Evolutionary conservation across 2,113 vertebrate genomes (phyloP).

Genomic region (Trogon melanurus): DNA sequence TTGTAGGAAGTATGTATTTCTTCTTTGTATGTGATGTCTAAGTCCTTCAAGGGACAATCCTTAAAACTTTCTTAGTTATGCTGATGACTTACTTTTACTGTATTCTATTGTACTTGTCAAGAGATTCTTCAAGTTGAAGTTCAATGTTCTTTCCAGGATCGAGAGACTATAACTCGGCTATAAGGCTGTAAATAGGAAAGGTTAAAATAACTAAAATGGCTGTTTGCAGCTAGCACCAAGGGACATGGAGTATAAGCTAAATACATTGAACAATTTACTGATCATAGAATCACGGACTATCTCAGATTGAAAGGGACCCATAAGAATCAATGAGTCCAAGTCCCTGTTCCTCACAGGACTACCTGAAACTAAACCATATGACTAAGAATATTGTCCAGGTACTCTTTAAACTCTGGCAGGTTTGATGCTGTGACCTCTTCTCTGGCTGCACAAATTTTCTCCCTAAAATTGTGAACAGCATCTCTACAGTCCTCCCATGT

Average conservation of each 20-base stretch:
- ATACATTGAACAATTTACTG: background rate
- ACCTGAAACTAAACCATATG: background rate
- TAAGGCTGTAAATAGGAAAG: background rate
- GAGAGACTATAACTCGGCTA: background rate
- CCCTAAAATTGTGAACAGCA: fast-evolving
- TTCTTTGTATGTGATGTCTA: background rate
- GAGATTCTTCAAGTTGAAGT: background rate
- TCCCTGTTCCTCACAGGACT: background rate
- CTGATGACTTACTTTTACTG: background rate
- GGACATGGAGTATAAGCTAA: background rate
- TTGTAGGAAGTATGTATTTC: background rate
- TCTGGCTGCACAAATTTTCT: background rate
- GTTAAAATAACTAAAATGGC: background rate
- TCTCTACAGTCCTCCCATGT: background rate
- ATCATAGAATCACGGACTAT: background rate
- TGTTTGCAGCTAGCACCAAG: background rate
- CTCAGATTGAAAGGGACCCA: background rate
- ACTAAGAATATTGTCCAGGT: background rate
- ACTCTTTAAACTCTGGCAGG: background rate
- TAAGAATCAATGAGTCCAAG: background rate
- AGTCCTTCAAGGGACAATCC: background rate
- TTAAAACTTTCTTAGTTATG: background rate
- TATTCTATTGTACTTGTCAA: background rate
- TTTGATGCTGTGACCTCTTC: too few relatives aligned
- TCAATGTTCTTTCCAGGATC: background rate